These are phyloP conservation scores for Epizoanthus fatuus DNA, from an alignment of 92 coral and sea anemone species.

Conservation along the genomic window DNA sequence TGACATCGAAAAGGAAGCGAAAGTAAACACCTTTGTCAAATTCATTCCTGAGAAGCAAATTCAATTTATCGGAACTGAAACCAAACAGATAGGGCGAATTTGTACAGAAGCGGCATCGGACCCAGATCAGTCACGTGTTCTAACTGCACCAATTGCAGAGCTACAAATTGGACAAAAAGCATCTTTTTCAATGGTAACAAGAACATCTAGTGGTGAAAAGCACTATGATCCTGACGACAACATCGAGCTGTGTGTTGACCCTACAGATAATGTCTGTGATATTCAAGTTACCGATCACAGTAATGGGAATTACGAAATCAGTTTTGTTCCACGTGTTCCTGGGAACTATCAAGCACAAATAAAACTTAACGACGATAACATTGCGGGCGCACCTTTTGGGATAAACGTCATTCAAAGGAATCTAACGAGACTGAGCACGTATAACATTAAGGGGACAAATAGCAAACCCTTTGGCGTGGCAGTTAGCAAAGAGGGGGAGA, in stretches of 20 bases:
- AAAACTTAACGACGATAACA: slow-evolving; percentile 1
- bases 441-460: background rate
- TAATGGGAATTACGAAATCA: slow-evolving; percentile 17
- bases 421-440: background rate
- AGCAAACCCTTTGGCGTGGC: background rate
- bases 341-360: background rate
- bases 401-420: background rate
- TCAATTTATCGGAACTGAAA: background rate
- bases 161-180: background rate
- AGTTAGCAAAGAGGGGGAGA: slow-evolving; percentile 1
- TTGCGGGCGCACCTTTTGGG: slow-evolving; percentile 12
- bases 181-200: background rate
- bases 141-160: background rate
- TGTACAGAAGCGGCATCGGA: background rate
- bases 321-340: slow-evolving; percentile 41
- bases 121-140: background rate
- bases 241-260: background rate
- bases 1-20: slow-evolving; percentile 10
- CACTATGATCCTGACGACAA: background rate
- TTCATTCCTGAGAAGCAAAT: background rate
- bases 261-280: background rate
- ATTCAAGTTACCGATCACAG: slow-evolving; percentile 20
- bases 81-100: slow-evolving; percentile 2
- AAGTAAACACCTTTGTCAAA: background rate
- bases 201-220: background rate